Base-by-base conservation (phyloP, 2,797 vertebrate genomes). In the Xiphorhynchus erythropygius region DNA sequence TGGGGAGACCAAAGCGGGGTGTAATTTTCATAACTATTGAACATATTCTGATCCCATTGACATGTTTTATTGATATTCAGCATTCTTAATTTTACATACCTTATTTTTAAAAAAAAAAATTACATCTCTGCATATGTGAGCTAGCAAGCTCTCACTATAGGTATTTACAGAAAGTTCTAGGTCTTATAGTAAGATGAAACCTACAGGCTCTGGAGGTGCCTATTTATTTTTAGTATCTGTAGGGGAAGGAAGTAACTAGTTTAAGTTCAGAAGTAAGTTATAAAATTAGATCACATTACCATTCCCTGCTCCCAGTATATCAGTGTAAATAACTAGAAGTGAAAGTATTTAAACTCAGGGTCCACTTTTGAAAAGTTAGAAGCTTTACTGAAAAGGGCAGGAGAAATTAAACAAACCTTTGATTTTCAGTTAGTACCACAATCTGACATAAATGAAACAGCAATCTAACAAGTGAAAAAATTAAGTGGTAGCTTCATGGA, bases 1-100 rank as follows among this genome's bases (percentile, higher is more conserved):
- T 18, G 0, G 28, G 23, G 4, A 82, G 0, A 74, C 33, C 10
- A 47, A 89, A 56, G 11, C 11, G 21, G 3, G 1, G 5, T 8
- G 28, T 53, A 33, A 49, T 56, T 87, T 88, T 74, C 16, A 24
- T 30, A 84, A 53, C 1, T 10, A 30, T n/a, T 80, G 32, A 74
- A 47, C 11, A 8, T 33, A 47, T 33, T 41, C 13, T 59, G 22
- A 80, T 73, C 4, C 16, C 11, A 65, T 11, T 78, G 16, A 37
- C 5, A 17, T 28, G 9, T 70, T 80, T 76, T 39, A 62, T 30
- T 59, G 19, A 30, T 67, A 59, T 30, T 70, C 23, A 64, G 3
- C 2, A 55, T 63, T 81, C 35, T 52, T 47, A 32, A 50, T 91
- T 69, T 73, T 12, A 44, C 67, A 18, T 41, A 33, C 7, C 9